These are phyloP conservation scores for Theodoxus fluviatilis DNA, from an alignment of 2,888 invertebrate species.

Conservation along the genomic window DNA sequence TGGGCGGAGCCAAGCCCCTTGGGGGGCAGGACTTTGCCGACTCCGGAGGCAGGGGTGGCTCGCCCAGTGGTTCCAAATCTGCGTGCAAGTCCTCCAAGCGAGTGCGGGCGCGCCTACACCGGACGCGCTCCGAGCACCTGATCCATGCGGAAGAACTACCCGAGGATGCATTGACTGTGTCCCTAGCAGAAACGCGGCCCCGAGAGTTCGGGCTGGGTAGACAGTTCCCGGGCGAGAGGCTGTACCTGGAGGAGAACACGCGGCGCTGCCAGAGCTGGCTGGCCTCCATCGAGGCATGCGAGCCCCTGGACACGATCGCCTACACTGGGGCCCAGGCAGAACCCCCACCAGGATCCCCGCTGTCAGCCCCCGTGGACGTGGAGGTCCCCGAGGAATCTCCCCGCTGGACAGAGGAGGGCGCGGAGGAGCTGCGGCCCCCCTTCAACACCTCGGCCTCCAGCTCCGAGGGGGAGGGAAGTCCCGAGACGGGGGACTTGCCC, in stretches of 20 bases:
- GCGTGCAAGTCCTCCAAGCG: conserved; percentile 34
- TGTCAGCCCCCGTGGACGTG: conserved; percentile 31
- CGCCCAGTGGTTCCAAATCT: neutral
- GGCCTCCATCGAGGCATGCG: conserved; percentile 51
- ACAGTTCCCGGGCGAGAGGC: conserved; percentile 36
- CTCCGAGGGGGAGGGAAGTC: conserved; percentile 35
- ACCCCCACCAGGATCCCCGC: neutral
- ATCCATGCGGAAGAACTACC: conserved; percentile 55
- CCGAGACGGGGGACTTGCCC: too few relatives aligned
- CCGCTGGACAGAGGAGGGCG: conserved; percentile 38
- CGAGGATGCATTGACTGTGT: conserved; percentile 46
- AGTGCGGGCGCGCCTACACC: conserved; percentile 50
- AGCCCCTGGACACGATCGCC: conserved; percentile 50
- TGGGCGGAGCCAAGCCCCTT: conserved; percentile 16
- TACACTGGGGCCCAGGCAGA: conserved; percentile 37
- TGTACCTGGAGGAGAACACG: conserved; percentile 53
- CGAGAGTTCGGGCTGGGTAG: conserved; percentile 45
- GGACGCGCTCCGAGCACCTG: conserved; percentile 54
- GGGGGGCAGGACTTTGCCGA: conserved; percentile 21
- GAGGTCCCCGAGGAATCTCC: conserved; percentile 37
- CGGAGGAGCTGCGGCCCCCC: conserved; percentile 38
- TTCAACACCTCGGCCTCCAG: conserved; percentile 36
- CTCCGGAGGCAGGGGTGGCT: neutral
- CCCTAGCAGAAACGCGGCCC: conserved; percentile 52
- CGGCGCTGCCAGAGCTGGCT: conserved; percentile 57